Conservation (phyloP, 1,140 invertebrate species). For the Mactra quadrangularis region DNA sequence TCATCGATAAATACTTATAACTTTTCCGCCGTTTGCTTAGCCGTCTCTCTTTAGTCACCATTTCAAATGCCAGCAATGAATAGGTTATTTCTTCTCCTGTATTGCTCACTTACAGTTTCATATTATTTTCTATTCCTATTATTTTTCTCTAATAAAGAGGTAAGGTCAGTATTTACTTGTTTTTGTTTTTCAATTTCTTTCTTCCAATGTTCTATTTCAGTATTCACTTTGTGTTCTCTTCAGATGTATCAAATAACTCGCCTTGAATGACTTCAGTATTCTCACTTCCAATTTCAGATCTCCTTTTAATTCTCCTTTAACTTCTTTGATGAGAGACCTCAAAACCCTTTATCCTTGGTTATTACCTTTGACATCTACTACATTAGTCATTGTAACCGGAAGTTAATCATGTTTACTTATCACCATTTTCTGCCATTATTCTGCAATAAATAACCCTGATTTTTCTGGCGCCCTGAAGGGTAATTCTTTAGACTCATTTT, state of each 20-base stretch:
- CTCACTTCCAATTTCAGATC: neutral
- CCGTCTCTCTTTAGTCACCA: neutral
- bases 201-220: neutral
- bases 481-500: no score
- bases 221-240: conserved; percentile 10
- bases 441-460: no score
- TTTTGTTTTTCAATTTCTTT: neutral
- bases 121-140: neutral
- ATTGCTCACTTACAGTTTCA: conserved; percentile 9
- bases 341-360: neutral
- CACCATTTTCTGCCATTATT: no score
- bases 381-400: neutral
- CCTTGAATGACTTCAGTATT: neutral
- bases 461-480: no score
- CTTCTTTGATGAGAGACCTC: neutral
- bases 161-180: neutral
- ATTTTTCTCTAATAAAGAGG: neutral
- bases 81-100: conserved; percentile 18
- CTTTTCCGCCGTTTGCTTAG: conserved; percentile 4
- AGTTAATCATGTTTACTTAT: no score
- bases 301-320: conserved; percentile 2
- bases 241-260: conserved; percentile 58
- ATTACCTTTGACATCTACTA: neutral
- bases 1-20: neutral
- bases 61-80: neutral